Evolutionary conservation across 1,140 invertebrate genomes (phyloP), one percentile per base, ranked within the genome.

Genomic region (Formica exsecta): DNA sequence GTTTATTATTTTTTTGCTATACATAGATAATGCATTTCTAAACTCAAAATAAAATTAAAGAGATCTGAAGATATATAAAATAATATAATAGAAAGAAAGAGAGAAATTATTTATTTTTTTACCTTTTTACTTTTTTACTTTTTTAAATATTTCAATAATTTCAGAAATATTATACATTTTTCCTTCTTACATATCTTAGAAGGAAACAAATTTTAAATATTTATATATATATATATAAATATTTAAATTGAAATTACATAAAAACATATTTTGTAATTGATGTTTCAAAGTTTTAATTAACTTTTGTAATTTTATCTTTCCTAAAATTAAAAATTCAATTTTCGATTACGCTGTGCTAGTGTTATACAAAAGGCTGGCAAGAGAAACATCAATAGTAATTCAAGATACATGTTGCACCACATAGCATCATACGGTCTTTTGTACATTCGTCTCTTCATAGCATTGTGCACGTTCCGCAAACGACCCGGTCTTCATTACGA

Each of bases 371-470:
- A 36, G 13, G 29, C 19, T 41, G 64, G 16, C 71, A 57, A n/a
- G 73, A 65, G 89, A 76, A 80, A 85, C 74, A 74, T 87, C 86
- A 75, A 66, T 79, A 68, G 73, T 86, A 89, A 88, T 19, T 86
- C 29, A 59, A 83, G 75, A 89, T 86, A 89, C 48, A 16, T 70
- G 76, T 32, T 51, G 59, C 62, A n/a, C 32, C 54, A 64, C 38
- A 68, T 85, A 51, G 25, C 51, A 19, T 54, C 41, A 51, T 44
- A 61, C 44, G n/a, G 41, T 62, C 88, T 89, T 89, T 90, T 65
- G 61, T 77, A 68, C 25, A 25, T 73, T 84, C 36, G 57, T 80
- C 62, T 36, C 38, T 83, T 85, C 5, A 54, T 3, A 16, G 54
- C 54, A 89, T 89, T 89, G 70, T 89, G 38, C 59, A 57, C 68